A percentile compares a stretch with the other conserved stretches of the same genome.
Evolutionary conservation across 2,113 vertebrate species (phyloP).

Genomic region (Apodemus sylvaticus): DNA sequence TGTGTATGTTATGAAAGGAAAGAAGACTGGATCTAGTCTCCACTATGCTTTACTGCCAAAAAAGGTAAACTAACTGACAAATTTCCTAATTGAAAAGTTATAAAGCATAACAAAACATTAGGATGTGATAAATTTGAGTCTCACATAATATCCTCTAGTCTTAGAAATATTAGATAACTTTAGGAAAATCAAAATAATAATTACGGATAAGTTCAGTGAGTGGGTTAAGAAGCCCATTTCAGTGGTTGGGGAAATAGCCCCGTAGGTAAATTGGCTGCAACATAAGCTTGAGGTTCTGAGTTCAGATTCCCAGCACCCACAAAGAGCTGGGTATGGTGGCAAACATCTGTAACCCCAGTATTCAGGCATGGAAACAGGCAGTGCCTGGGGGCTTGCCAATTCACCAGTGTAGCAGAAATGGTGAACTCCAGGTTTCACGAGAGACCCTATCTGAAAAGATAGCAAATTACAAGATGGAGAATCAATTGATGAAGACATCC

Average conservation of each 20-base stretch:
- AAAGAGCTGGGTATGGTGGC: background rate
- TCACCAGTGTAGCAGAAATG: background rate
- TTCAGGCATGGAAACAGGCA: background rate
- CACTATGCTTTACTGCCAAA: background rate
- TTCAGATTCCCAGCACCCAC: background rate
- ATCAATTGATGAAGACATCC: background rate
- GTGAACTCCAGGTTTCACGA: background rate
- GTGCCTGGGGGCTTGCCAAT: background rate
- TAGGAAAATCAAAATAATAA: conserved; percentile 24
- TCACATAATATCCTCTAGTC: background rate
- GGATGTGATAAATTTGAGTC: background rate
- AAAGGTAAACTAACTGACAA: background rate
- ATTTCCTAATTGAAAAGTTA: background rate
- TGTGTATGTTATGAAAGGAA: background rate
- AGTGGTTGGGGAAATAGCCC: background rate
- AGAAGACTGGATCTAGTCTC: background rate
- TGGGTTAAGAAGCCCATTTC: background rate
- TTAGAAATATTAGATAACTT: background rate
- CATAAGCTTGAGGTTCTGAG: background rate
- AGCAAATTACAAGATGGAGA: background rate
- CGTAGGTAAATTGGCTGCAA: background rate
- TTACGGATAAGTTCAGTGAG: background rate
- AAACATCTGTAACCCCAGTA: background rate
- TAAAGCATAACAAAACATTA: background rate
- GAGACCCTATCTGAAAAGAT: background rate